Conservation (phyloP, 2,888 invertebrate species). For the Alviniconcha strummeri region DNA sequence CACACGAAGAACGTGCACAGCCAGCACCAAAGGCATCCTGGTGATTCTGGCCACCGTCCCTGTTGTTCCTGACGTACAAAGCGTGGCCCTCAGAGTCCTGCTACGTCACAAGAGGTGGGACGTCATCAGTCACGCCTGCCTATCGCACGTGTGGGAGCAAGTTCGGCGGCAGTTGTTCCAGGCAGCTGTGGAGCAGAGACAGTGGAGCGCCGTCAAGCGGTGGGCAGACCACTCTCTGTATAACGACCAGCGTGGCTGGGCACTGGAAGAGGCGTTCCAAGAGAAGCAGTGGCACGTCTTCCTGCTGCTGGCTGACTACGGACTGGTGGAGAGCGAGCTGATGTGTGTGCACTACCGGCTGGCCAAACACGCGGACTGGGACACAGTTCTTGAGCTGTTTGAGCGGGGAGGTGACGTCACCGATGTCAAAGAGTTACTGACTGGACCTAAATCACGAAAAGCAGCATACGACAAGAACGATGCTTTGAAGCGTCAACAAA, state of each 20-base stretch:
- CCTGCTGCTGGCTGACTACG: conserved; percentile 10
- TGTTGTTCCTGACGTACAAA: neutral
- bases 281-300: too few species aligned
- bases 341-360: neutral
- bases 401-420: conserved; percentile 20
- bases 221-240: conserved; percentile 11
- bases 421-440: too few species aligned
- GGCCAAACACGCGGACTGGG: conserved; percentile 1
- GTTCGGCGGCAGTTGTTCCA: conserved; percentile 13
- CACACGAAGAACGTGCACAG: neutral
- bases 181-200: conserved; percentile 23
- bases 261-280: conserved; percentile 1
- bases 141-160: neutral
- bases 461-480: too few species aligned
- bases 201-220: conserved; percentile 17
- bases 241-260: conserved; percentile 19
- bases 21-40: too few species aligned
- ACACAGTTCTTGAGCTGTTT: neutral
- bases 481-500: too few species aligned
- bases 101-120: neutral
- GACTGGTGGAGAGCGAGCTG: neutral
- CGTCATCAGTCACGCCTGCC: neutral
- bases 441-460: too few species aligned
- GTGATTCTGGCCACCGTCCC: too few species aligned
- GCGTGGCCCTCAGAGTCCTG: neutral